These are phyloP conservation scores for Dorcus hopei DNA, from an alignment of 2,888 invertebrate genomes.

Conservation along the genomic window DNA sequence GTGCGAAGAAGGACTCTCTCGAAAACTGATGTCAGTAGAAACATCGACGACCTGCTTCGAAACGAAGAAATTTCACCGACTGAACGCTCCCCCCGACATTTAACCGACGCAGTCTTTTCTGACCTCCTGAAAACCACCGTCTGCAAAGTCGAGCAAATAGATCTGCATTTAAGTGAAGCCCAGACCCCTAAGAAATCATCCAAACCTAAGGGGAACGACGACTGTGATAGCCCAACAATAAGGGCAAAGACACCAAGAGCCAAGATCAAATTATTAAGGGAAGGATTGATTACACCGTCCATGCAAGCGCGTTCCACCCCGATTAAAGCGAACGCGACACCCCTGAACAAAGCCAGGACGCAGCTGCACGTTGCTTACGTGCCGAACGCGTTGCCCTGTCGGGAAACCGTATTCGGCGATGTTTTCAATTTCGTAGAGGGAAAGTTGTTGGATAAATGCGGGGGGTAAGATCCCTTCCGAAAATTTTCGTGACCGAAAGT, in stretches of 20 bases:
- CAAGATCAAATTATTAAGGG: constrained; percentile 42
- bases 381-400: constrained; percentile 74
- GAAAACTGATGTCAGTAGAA: not conserved
- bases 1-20: not conserved
- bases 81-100: not conserved
- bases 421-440: constrained; percentile 71
- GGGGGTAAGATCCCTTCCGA: constrained; percentile 58
- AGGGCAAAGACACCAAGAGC: constrained; percentile 16
- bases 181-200: not conserved
- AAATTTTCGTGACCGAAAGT: not conserved
- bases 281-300: constrained; percentile 51
- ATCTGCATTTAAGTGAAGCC: not conserved
- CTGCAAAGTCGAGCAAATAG: not conserved
- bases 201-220: not conserved
- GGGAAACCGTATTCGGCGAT: constrained; percentile 75
- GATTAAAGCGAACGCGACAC: constrained; percentile 41
- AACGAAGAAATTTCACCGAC: not conserved
- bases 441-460: constrained; percentile 68
- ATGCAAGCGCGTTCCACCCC: constrained; percentile 47
- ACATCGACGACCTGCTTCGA: not conserved
- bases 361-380: constrained; percentile 75
- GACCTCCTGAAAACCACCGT: not conserved
- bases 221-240: constrained; percentile 5
- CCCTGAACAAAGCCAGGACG: constrained; percentile 41
- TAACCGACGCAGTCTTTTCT: too few species aligned